Evolutionary conservation across 2,888 invertebrate species (phyloP).

Genomic region (Clivina fossor): DNA sequence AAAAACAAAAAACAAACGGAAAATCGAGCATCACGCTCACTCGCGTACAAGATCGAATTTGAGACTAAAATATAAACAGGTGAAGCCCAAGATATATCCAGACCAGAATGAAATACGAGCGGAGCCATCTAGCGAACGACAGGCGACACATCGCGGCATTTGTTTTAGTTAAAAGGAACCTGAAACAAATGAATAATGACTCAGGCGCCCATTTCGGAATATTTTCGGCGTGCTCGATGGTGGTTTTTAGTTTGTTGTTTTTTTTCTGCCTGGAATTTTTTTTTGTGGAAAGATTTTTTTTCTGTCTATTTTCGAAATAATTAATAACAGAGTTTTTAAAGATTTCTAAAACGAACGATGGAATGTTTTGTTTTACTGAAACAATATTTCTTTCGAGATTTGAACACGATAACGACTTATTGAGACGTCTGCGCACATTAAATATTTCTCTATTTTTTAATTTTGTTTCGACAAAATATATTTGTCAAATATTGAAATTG

Average conservation of each 20-base stretch:
- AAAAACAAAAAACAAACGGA: too few species aligned
- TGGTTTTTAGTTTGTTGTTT: not conserved
- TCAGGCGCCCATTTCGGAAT: slow-evolving; percentile 41
- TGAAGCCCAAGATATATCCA: slow-evolving; percentile 34
- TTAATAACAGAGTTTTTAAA: slow-evolving; percentile 18
- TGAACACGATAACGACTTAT: too few species aligned
- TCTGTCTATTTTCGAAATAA: slow-evolving; percentile 27
- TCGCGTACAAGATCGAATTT: not conserved
- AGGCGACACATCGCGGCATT: slow-evolving; percentile 45
- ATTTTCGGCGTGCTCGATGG: slow-evolving; percentile 34
- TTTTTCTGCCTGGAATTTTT: slow-evolving; percentile 20
- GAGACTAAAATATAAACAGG: slow-evolving; percentile 37
- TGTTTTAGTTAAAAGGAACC: slow-evolving; percentile 44
- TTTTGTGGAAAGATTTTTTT: slow-evolving; percentile 13
- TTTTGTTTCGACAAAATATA: not conserved
- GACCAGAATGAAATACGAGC: slow-evolving; percentile 38
- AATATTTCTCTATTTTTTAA: too few species aligned
- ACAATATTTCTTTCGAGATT: too few species aligned
- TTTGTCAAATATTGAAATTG: not conserved
- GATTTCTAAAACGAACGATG: not conserved
- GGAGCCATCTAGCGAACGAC: slow-evolving; percentile 42
- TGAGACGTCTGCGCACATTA: too few species aligned
- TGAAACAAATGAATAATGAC: slow-evolving; percentile 46
- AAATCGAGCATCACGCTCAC: not conserved
- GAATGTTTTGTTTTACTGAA: not conserved